Conservation (phyloP, 2,888 invertebrate genomes). For the Drosophila quinaria region DNA sequence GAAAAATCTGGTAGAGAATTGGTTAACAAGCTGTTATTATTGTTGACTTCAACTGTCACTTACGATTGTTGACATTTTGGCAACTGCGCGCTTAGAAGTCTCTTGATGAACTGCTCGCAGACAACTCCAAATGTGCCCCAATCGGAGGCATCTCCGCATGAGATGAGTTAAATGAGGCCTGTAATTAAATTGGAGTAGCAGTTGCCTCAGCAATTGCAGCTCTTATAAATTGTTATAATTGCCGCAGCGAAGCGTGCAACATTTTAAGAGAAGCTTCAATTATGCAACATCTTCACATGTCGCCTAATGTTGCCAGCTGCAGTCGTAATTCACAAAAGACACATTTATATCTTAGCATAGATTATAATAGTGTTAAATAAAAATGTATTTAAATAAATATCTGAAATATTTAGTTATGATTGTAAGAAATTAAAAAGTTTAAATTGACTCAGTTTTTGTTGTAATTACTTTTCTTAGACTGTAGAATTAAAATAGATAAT, state of each 20-base stretch:
- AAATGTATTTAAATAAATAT: background rate
- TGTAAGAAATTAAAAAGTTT: no score
- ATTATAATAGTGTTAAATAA: background rate
- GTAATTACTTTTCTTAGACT: no score
- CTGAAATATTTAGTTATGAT: background rate
- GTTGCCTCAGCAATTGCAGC: constrained; percentile 10
- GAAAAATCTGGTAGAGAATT: constrained; percentile 18
- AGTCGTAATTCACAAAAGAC: background rate
- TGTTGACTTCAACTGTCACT: constrained; percentile 8
- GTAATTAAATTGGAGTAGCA: constrained; percentile 48
- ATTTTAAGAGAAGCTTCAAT: background rate
- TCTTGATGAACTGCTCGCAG: constrained; percentile 45
- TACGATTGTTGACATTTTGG: constrained; percentile 54
- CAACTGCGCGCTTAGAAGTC: constrained; percentile 50
- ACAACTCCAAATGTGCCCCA: background rate
- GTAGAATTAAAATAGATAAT: no score
- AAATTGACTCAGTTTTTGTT: no score
- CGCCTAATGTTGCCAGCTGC: background rate
- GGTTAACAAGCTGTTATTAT: background rate
- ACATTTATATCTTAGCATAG: background rate
- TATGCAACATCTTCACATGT: constrained; percentile 3
- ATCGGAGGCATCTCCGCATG: background rate
- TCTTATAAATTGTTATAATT: constrained; percentile 22
- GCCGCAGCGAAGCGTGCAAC: constrained; percentile 47
- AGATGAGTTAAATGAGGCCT: constrained; percentile 65